Evolutionary conservation across 1,140 invertebrate genomes (phyloP).

Genomic region (Metaphire vulgaris): DNA sequence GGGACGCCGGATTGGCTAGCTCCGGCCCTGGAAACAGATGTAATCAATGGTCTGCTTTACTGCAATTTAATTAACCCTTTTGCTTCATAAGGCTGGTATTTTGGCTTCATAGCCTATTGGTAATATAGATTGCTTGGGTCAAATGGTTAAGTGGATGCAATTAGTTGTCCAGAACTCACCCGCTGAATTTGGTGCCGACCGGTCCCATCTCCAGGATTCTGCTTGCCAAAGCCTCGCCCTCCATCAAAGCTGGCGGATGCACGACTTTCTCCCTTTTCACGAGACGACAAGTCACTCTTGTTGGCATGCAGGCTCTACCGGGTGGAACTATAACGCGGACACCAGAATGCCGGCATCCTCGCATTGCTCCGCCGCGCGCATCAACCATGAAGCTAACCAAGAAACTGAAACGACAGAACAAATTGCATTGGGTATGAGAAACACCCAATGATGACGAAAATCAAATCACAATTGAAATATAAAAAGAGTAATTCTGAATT

Average conservation of each 20-base stretch:
- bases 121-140: too few relatives aligned
- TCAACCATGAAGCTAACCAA: conserved; percentile 98
- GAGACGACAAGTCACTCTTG: conserved; percentile 85
- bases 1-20: too few relatives aligned
- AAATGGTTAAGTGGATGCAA: too few relatives aligned
- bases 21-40: too few relatives aligned
- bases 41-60: too few relatives aligned
- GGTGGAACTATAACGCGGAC: conserved; percentile 96
- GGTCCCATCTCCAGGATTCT: conserved; percentile 95
- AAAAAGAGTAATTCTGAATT: too few relatives aligned
- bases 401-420: conserved; percentile 65
- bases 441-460: too few relatives aligned
- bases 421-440: background rate
- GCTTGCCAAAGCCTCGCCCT: conserved; percentile 93
- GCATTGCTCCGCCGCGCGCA: conserved; percentile 95
- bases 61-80: too few relatives aligned
- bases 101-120: too few relatives aligned
- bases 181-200: conserved; percentile 90
- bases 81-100: too few relatives aligned
- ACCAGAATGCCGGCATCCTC: conserved; percentile 92
- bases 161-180: conserved; percentile 67
- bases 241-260: conserved; percentile 94
- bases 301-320: conserved; percentile 65
- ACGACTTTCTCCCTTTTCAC: conserved; percentile 82
- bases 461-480: too few relatives aligned